Evolutionary conservation across 2,888 invertebrate species (phyloP), one percentile per base, ranked within the genome.

Genomic region (Acrobasis consociella): DNA sequence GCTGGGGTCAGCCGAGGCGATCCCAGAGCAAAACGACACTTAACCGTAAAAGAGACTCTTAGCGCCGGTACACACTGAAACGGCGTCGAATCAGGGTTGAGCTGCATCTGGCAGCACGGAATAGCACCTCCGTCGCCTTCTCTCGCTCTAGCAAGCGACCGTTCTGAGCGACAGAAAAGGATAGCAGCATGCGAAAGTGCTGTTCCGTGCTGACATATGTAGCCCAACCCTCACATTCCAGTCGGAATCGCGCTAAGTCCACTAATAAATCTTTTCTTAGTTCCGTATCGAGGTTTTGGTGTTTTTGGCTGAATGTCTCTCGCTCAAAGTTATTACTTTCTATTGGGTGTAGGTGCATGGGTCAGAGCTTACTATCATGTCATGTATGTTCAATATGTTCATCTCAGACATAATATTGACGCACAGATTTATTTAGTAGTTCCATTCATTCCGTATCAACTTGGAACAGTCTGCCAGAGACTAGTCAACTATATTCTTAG

Each of bases 271-370:
- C 42, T 42, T 42, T 46, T 13, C 16, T 2, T 42, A 13, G 42
- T 59, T 59, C 49, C 59, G 59, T 49, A 59, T 59, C 5, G 59
- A 49, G 37, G 31, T 59, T 59, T 49, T 49, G 58, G 49, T 58
- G 49, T 42, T 46, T 56, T 42, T 8, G 17, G 31, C n/a, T n/a
- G n/a, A n/a, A n/a, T n/a, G 5, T 13, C 17, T 56, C 42, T 42
- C 17, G 17, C 42, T 56, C 22, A 11, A 42, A 10, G 11, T 42
- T 22, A 56, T 7, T 31, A 38, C 53, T 38, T 37, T 38, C 38
- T 53, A 15, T 53, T 53, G 22, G 22, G 22, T 22, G 3, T 22
- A 22, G 22, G 22, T 22, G 22, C 22, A 22, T 52, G 11, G n/a
- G n/a, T 37, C 52, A 10, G 13, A 31, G 13, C 39, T 46, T 13